Base-by-base conservation (phyloP, 1,140 invertebrate genomes). In the Anastrepha ludens region DNA sequence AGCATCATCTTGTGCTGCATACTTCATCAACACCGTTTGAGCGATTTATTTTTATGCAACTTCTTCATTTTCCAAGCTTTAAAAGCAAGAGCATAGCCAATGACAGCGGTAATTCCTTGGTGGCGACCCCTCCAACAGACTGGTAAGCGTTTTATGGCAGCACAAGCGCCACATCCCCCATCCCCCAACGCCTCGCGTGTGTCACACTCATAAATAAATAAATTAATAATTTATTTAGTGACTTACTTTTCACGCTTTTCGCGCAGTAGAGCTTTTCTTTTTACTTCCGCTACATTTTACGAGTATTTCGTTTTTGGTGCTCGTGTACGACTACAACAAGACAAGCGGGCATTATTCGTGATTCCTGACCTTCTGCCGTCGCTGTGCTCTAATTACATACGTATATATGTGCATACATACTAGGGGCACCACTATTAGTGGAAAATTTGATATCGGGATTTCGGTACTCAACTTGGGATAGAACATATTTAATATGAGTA, bases 201-300 rank as follows among this genome's bases (percentile, higher is more conserved):
- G 67, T 44, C 39, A 41, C 67, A 17, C 17, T 47, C 41, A 74
- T 74, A 74, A 74, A 74, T 74, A 74, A 74, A 17, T 74, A 47
- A 74, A 74, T 47, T 13, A 17, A 74, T 74, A n/a, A n/a, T 74
- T 47, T 74, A 74, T 74, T 15, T 15, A 74, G 67, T 47, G 67
- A 44, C 3, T 74, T 15, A 74, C 44, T 44, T 13, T 17, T 15
- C 39, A 17, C 15, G 67, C 41, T 11, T 44, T 70, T 74, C 41
- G 13, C 15, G 13, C 41, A 47, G 39, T 47, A 39, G 20, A 29
- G 29, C 29, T 29, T 47, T 47, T 7, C 67, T 74, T 47, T 44
- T 74, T 11, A 17, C 67, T 39, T n/a, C 15, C 67, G 4, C 39
- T 47, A 41, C 41, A 74, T 13, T 15, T 74, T 47, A 74, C 29